phyloP scores from a whole-genome alignment of 2,888 invertebrate species.

The Lacanobia oleracea region DNA sequence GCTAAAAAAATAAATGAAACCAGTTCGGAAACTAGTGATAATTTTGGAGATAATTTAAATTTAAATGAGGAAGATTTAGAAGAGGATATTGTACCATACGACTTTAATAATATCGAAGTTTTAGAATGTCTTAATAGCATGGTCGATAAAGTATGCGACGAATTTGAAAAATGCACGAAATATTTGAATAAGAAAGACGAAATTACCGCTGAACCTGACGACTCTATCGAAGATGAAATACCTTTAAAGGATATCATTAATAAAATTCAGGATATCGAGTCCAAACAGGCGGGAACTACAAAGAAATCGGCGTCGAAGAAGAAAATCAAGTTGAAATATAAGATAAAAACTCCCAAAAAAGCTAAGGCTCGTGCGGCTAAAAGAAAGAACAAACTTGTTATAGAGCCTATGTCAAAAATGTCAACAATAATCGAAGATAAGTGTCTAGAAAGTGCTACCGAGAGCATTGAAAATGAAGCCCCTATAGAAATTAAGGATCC shows the following conservation, averaged over 20 bases:
- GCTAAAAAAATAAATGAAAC: constrained; percentile 80
- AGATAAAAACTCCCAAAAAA: constrained; percentile 58
- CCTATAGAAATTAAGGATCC: background rate
- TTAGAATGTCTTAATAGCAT: constrained; percentile 79
- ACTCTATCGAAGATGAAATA: constrained; percentile 48
- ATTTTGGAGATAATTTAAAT: constrained; percentile 67
- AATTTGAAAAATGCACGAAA: constrained; percentile 75
- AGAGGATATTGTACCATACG: constrained; percentile 55
- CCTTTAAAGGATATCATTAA: constrained; percentile 53
- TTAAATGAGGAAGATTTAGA: constrained; percentile 60
- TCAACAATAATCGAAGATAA: constrained; percentile 73
- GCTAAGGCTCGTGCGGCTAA: constrained; percentile 54
- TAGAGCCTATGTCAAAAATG: constrained; percentile 66
- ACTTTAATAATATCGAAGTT: constrained; percentile 72
- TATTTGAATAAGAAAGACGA: constrained; percentile 65
- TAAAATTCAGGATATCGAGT: constrained; percentile 43
- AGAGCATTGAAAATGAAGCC: constrained; percentile 32
- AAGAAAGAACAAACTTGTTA: constrained; percentile 61
- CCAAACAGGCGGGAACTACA: constrained; percentile 45
- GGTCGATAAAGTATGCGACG: constrained; percentile 79
- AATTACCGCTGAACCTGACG: constrained; percentile 20
- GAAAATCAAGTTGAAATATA: constrained; percentile 69
- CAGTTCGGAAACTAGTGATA: constrained; percentile 77
- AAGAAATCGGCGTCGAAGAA: constrained; percentile 48
- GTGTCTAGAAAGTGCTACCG: constrained; percentile 53